Percentiles rank a stretch among this genome's conserved stretches.
Conservation (phyloP, 2,888 invertebrate species). For the Drosophila longiperda region DNA sequence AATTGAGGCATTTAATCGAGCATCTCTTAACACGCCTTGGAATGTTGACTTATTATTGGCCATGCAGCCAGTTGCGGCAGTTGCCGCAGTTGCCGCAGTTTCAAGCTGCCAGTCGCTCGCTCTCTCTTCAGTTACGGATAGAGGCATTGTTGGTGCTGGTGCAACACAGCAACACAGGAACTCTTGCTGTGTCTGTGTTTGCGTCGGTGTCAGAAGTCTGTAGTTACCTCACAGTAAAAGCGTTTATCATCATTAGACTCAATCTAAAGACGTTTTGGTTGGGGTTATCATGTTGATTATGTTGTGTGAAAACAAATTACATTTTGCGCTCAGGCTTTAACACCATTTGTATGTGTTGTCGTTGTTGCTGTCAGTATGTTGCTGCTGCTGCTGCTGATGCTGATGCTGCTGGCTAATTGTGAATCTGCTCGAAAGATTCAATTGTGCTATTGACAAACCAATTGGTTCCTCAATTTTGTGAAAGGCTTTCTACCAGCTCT, state of each 20-base stretch:
- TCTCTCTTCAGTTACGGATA: constrained; percentile 43
- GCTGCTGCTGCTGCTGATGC: constrained; percentile 18
- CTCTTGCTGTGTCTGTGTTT: constrained; percentile 39
- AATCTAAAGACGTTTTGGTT: constrained; percentile 84
- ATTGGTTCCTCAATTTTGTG: constrained; percentile 63
- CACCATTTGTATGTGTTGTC: constrained; percentile 69
- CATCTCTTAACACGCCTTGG: constrained; percentile 85
- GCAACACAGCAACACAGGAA: not conserved
- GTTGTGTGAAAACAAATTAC: constrained; percentile 85
- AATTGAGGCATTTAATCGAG: constrained; percentile 85
- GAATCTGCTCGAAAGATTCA: constrained; percentile 65
- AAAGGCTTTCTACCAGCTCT: constrained; percentile 51
- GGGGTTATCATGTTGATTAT: constrained; percentile 85
- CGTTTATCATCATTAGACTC: constrained; percentile 85
- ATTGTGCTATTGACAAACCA: constrained; percentile 78
- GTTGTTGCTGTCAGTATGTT: constrained; percentile 45
- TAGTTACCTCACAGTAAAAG: constrained; percentile 82
- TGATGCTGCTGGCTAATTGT: constrained; percentile 65
- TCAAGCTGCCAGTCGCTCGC: constrained; percentile 33
- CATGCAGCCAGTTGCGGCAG: constrained; percentile 54
- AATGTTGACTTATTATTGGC: constrained; percentile 83
- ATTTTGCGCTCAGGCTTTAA: constrained; percentile 76
- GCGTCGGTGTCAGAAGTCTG: constrained; percentile 80
- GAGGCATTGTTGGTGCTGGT: constrained; percentile 26
- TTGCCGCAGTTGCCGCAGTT: constrained; percentile 32